Percentiles rank a stretch among this genome's conserved stretches.
These are phyloP conservation scores for Ips nitidus DNA, from an alignment of 1,140 invertebrate species.

Conservation along the genomic window DNA sequence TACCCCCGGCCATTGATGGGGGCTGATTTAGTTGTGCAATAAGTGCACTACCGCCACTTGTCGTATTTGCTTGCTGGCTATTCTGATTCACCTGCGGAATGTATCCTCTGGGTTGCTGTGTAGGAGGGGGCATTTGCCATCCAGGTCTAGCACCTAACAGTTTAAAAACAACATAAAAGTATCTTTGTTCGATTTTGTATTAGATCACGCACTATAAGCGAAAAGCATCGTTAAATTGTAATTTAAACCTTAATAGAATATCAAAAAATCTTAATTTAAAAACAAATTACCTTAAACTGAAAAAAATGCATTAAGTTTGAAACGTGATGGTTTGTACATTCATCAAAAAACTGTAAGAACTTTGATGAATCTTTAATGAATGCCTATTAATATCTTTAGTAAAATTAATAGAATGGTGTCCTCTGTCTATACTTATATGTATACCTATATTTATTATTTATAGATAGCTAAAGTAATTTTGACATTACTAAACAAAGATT, in stretches of 20 bases:
- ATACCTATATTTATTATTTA: no score
- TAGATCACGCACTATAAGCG: neutral
- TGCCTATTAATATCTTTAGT: no score
- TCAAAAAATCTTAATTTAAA: neutral
- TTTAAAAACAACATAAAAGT: neutral
- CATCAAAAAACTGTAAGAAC: no score
- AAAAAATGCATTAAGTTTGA: no score
- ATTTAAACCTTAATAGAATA: neutral
- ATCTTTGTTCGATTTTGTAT: neutral
- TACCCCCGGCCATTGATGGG: slow-evolving; percentile 56
- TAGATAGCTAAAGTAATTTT: no score
- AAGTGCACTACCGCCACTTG: slow-evolving; percentile 58
- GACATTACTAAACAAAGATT: no score
- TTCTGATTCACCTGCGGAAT: slow-evolving; percentile 21
- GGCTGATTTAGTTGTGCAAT: slow-evolving; percentile 72
- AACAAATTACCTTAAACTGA: neutral
- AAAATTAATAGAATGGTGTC: no score
- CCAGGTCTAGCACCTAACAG: slow-evolving; percentile 29
- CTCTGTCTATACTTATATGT: no score
- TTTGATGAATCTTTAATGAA: no score
- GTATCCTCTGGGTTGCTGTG: slow-evolving; percentile 34
- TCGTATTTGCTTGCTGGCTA: slow-evolving; percentile 49
- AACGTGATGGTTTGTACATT: no score
- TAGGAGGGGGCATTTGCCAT: slow-evolving; percentile 50
- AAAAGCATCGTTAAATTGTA: neutral